Evolutionary conservation across 2,888 invertebrate species (phyloP), one percentile per base, ranked within the genome.

Genomic region (Meloe dianella): DNA sequence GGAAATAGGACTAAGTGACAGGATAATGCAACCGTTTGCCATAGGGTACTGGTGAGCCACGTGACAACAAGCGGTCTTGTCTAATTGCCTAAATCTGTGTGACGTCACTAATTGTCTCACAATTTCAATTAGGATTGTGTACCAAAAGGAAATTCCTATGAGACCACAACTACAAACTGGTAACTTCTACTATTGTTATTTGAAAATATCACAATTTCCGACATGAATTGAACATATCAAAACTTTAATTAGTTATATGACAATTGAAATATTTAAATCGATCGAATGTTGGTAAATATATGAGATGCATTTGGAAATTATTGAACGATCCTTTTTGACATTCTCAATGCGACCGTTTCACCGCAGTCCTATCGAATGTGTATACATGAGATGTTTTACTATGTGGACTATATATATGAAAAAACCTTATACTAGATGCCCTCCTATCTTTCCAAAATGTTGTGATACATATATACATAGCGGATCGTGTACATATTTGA

Each of bases 401-500:
- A 3, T 27, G 8, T 20, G 47, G 7, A 41, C 17, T 17, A 41
- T n/a, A 41, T 41, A n/a, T n/a, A n/a, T n/a, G n/a, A 41, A 12
- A 41, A 41, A 41, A 5, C 0, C 20, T 3, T 47, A 10, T 47
- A 9, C 10, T n/a, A 1, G 27, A 17, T 1, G 30, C 4, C 8
- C 1, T 20, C 47, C 9, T 47, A 47, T 20, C 47, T 20, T 22
- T 20, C 20, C 20, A 22, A 22, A 51, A 22, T 47, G 63, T 41
- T 41, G 41, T 70, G 66, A 69, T 71, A 68, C 69, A 71, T 68
- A 69, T 65, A 76, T 77, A 78, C 75, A 77, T 77, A 74, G 72
- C 69, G 10, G 51, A 24, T 24, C 51, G 51, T 71, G 70, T 83
- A 79, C 82, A 83, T 83, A 82, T 83, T 83, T 83, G 80, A 83